Conservation (phyloP, 2,888 invertebrate genomes). For the Zootermopsis nevadensis region DNA sequence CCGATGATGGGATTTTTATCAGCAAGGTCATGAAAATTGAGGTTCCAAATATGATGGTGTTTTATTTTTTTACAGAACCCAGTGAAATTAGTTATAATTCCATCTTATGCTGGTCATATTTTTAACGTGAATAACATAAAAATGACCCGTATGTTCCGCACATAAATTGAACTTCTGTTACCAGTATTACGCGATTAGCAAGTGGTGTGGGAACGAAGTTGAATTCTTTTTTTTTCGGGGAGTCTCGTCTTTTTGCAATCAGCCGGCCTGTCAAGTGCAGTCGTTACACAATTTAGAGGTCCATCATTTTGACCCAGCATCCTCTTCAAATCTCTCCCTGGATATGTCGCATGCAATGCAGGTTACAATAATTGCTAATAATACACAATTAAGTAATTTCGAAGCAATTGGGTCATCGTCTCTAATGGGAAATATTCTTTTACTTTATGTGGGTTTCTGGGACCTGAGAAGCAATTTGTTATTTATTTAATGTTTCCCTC, state of each 20-base stretch:
- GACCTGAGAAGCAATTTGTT: neutral
- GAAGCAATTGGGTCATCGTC: constrained; percentile 40
- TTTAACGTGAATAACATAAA: neutral
- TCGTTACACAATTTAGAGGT: constrained; percentile 37
- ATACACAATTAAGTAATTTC: constrained; percentile 49
- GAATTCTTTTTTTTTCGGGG: neutral
- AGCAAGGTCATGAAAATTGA: no score
- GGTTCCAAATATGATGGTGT: no score
- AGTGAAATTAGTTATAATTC: no score
- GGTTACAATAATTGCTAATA: constrained; percentile 48
- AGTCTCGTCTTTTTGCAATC: neutral
- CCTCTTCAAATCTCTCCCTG: constrained; percentile 29
- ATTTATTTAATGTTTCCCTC: constrained; percentile 29
- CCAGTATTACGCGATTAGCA: neutral
- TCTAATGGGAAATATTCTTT: constrained; percentile 20
- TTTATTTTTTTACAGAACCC: no score
- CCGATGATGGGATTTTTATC: no score
- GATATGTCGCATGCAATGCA: neutral
- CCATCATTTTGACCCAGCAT: constrained; percentile 40
- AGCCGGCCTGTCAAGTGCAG: neutral
- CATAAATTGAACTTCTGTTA: neutral
- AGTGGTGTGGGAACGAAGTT: constrained; percentile 10
- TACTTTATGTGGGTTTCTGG: constrained; percentile 44
- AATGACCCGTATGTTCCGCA: neutral
- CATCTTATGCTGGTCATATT: no score